Percentiles rank a stretch among this genome's conserved stretches.
phyloP scores from a whole-genome alignment of 2,888 invertebrate species.

The Acleris cristana region DNA sequence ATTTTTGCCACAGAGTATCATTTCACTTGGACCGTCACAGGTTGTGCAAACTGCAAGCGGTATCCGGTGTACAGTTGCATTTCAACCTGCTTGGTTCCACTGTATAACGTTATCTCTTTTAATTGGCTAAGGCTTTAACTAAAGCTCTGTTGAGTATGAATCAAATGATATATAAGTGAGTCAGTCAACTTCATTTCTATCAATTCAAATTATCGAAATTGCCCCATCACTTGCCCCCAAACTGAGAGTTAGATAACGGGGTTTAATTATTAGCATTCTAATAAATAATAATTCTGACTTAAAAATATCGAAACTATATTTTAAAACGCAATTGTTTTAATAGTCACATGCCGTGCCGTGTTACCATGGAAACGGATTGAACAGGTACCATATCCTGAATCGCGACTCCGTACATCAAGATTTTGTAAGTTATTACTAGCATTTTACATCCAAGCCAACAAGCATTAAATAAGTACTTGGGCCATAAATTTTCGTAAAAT shows the following conservation, averaged over 20 bases:
- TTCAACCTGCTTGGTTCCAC: background rate
- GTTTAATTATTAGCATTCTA: no score
- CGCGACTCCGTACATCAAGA: conserved; percentile 14
- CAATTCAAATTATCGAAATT: no score
- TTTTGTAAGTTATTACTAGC: conserved; percentile 13
- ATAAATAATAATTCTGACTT: no score
- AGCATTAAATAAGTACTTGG: conserved; percentile 19
- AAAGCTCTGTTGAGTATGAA: no score
- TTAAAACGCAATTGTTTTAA: no score
- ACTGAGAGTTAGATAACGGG: no score
- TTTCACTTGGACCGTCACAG: conserved; percentile 3
- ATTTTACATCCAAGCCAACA: conserved; percentile 12
- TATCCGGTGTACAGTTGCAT: conserved; percentile 12
- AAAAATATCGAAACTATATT: background rate
- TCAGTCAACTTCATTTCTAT: no score
- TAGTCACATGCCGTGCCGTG: background rate
- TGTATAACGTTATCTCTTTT: background rate
- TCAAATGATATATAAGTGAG: no score
- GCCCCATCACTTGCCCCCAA: no score
- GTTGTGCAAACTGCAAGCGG: conserved; percentile 11
- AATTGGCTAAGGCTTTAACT: no score
- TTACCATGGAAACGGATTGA: background rate
- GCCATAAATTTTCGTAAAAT: conserved; percentile 18
- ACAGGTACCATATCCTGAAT: background rate
- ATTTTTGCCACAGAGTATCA: background rate